Evolutionary conservation across 2,888 invertebrate species (phyloP).

Genomic region (Drosophila nr. fundita): DNA sequence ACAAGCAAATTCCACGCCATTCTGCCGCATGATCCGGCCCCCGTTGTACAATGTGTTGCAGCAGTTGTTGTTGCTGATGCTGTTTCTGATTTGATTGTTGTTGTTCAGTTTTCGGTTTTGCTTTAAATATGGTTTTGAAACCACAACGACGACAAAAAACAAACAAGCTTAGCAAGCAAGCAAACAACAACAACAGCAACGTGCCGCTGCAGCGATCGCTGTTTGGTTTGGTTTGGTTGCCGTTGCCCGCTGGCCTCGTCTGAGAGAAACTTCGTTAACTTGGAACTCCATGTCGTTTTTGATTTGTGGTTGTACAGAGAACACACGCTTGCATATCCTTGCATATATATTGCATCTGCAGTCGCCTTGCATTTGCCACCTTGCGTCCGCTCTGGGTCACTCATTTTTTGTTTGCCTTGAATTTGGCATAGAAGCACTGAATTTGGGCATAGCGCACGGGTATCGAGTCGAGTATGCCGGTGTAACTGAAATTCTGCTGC

Average conservation of each 20-base stretch:
- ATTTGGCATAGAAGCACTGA: conserved; percentile 92
- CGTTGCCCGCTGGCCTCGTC: conserved; percentile 47
- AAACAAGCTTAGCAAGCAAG: background rate
- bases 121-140: conserved; percentile 15
- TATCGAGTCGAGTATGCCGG: conserved; percentile 91
- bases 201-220: conserved; percentile 51
- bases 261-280: conserved; percentile 73
- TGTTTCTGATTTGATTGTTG: conserved; percentile 31
- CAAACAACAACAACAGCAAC: conserved; percentile 12
- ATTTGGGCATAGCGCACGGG: conserved; percentile 94
- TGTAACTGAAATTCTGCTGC: conserved; percentile 88
- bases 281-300: conserved; percentile 71
- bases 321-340: conserved; percentile 74
- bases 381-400: conserved; percentile 63
- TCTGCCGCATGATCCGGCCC: conserved; percentile 50
- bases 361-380: conserved; percentile 72
- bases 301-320: conserved; percentile 66
- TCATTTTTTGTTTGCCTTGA: conserved; percentile 89
- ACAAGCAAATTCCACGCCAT: conserved; percentile 69
- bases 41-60: conserved; percentile 36
- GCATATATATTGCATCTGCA: conserved; percentile 69
- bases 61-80: conserved; percentile 25
- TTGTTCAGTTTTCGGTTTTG: conserved; percentile 6
- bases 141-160: conserved; percentile 15
- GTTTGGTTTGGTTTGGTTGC: conserved; percentile 34